Conservation (phyloP, 1,140 invertebrate species). For the Dermatophagoides farinae region DNA sequence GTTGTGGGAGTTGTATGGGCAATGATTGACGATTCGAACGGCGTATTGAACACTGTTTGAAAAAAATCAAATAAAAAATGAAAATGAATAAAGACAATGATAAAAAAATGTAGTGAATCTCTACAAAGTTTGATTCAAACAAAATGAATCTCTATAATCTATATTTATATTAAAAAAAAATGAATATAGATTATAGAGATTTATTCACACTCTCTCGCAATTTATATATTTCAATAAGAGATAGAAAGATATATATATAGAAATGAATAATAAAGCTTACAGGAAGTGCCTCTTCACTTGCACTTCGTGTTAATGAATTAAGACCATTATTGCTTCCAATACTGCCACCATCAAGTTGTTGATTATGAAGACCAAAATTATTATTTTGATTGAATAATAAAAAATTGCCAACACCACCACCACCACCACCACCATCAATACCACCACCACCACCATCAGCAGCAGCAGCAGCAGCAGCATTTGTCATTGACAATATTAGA, state of each 20-base stretch:
- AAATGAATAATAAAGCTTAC: conserved; percentile 8
- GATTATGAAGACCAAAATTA: no score
- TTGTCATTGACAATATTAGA: neutral
- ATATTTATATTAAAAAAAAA: no score
- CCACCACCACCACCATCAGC: no score
- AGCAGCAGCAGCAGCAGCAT: conserved; percentile 24
- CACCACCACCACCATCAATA: neutral
- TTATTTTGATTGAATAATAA: neutral
- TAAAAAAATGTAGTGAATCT: neutral
- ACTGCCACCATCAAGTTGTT: neutral
- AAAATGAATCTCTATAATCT: no score
- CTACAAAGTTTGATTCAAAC: no score
- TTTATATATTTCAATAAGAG: neutral
- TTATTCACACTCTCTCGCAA: no score
- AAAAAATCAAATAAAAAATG: neutral
- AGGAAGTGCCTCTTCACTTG: conserved; percentile 58
- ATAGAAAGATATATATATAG: neutral
- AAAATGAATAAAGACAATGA: neutral
- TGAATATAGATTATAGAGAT: no score
- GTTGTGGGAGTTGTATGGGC: conserved; percentile 5
- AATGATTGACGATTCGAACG: conserved; percentile 9
- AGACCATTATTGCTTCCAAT: neutral
- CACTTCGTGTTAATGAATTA: conserved; percentile 41
- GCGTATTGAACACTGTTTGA: neutral
- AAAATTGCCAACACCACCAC: neutral